Base-by-base conservation (phyloP, 1,140 invertebrate species). In the Mizuhopecten yessoensis region DNA sequence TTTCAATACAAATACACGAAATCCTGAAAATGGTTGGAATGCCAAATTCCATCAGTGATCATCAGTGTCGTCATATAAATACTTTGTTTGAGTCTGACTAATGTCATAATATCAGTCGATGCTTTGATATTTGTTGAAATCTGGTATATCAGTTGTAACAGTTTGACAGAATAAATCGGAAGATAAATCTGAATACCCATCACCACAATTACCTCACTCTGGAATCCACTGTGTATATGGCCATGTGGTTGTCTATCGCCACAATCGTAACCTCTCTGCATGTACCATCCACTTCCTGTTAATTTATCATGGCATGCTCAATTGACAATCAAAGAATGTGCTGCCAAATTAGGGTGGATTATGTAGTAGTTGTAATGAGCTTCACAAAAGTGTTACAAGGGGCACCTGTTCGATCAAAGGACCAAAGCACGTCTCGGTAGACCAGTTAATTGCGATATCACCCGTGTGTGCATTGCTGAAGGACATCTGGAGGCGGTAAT, bases 271-370 rank as follows among this genome's bases (percentile, higher is more conserved):
- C 57, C 57, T 29, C n/a, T 75, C n/a, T 23, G 57, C 11, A 75
- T 75, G 57, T 75, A 75, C 23, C 57, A 75, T 75, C 17, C 57
- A 75, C 57, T 75, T 75, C 57, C 57, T 75, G 57, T 75, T 75
- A 75, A 75, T 75, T 75, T 75, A 75, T 75, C 57, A 29, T 23
- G 11, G 57, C 11, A 75, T 75, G 57, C 57, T 75, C 57, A 75
- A 75, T 75, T 75, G 57, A 29, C 57, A 75, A 75, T 75, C 57
- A 75, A 75, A 75, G 57, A 75, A 75, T 75, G 57, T 75, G 57
- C 57, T 75, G 57, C 29, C 57, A 75, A 75, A 75, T 75, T 29
- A 75, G 57, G 57, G 57, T 29, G 57, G 57, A 75, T 75, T 75
- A 5, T 13, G 23, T 75, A 29, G 23, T 75, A 75, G 5, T 17